A percentile compares a stretch with the other conserved stretches of the same genome.
Conservation (phyloP, 30 jellyfish, hydroid and myxozoan species). For the Cassiopea andromeda region DNA sequence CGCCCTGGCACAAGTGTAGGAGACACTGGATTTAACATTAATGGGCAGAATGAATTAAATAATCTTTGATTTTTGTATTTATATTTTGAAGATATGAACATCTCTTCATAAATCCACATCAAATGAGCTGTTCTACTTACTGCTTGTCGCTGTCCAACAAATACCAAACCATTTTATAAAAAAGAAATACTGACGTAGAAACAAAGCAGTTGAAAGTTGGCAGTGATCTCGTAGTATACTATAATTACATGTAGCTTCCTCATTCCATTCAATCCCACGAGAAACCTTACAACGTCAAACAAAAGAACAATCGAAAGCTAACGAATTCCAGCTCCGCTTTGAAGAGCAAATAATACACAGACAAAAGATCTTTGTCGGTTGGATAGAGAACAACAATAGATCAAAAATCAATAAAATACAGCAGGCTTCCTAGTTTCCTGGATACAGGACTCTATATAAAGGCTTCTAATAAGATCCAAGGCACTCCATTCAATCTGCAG, state of each 20-base stretch:
- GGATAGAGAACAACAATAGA: too few species aligned
- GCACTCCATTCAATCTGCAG: too few species aligned
- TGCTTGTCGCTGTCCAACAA: background rate
- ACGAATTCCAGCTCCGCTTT: background rate
- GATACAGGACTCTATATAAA: too few species aligned
- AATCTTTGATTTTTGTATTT: too few species aligned
- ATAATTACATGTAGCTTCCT: background rate
- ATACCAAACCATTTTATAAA: background rate
- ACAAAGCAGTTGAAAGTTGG: too few species aligned
- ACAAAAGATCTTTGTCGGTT: too few species aligned
- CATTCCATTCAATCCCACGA: background rate
- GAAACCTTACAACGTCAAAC: background rate
- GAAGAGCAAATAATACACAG: background rate
- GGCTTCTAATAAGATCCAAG: too few species aligned
- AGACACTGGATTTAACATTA: too few species aligned
- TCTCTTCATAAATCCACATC: background rate
- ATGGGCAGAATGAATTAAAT: too few species aligned
- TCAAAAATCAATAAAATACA: too few species aligned
- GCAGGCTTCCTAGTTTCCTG: too few species aligned
- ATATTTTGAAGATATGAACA: background rate
- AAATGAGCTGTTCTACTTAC: background rate
- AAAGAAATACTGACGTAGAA: background rate
- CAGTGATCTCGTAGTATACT: background rate
- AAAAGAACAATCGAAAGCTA: background rate
- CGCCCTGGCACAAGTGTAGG: too few species aligned